Conservation (phyloP, 2,113 vertebrate species). For the Heliornis fulica region DNA sequence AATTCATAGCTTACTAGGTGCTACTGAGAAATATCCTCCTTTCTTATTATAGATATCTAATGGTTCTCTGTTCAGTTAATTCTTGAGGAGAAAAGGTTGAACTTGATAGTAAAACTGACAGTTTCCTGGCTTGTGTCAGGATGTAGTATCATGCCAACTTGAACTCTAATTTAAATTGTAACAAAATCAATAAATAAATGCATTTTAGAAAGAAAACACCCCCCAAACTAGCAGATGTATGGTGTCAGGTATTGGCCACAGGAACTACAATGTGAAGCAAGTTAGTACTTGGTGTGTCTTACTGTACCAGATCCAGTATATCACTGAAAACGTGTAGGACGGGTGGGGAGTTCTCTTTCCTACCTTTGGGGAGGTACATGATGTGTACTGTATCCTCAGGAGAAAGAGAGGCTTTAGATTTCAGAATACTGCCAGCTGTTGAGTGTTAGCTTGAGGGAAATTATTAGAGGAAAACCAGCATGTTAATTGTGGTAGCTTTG, state of each 20-base stretch:
- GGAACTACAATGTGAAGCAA: not conserved
- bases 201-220: not conserved
- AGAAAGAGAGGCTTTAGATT: not conserved
- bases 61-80: not conserved
- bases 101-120: not conserved
- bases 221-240: not conserved
- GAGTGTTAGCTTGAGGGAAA: not conserved
- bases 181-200: not conserved
- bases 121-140: not conserved
- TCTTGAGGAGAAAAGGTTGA: not conserved
- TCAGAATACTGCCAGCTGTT: not conserved
- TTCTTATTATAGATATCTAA: not conserved
- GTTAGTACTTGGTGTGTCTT: not conserved
- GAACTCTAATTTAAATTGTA: not conserved
- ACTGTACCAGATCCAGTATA: not conserved
- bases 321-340: rapidly evolving
- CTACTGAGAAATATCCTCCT: not conserved
- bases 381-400: not conserved
- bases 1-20: not conserved
- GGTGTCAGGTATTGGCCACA: not conserved
- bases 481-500: not conserved
- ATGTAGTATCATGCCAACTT: not conserved
- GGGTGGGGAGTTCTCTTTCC: not conserved
- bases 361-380: not conserved
- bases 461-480: not conserved